Base-by-base conservation (phyloP, 1,140 invertebrate species). In the Bilobella aurantiaca region DNA sequence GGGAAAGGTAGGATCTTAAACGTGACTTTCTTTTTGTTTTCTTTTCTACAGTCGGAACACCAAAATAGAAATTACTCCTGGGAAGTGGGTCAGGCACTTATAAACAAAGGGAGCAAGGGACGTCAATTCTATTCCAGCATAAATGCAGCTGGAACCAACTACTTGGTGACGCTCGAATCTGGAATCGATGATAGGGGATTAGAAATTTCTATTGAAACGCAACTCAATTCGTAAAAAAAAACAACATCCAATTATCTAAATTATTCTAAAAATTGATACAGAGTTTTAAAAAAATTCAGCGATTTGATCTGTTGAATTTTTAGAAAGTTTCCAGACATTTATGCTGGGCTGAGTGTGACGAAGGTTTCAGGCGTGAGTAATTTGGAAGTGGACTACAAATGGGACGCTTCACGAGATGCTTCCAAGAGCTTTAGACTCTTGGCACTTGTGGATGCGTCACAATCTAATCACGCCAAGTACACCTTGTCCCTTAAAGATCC, bases 271-370 rank as follows among this genome's bases (percentile, higher is more conserved):
- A 12, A 56, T 56, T 23, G 12, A 8, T 56, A 56, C 18, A 42
- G 34, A 8, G 8, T 8, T 12, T 42, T 42, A 42, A 42, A 42
- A 42, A 42, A 42, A 42, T 8, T 12, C 5, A 56, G 14, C 58
- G 64, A 58, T 68, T 64, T 58, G 63, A 23, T 47, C 42, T 57
- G 58, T 62, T 37, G 62, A 58, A 61, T 29, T 14, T 37, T 57
- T 58, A 71, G 70, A 25, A 69, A 69, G 49, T 68, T 68, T 29
- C 57, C 68, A 16, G 66, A 69, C 59, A 63, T 72, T 56, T 64
- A 62, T 59, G 16, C 63, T 16, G 46, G 63, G n/a, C n/a, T 69
- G 27, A 53, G 42, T 47, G 56, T 42, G 25, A 69, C 58, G 37
- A 31, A 66, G 31, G 65, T 67, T 56, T 63, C 65, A 47, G 66